phyloP scores from a whole-genome alignment of 2,888 invertebrate species.

The Anaspis maculata region DNA sequence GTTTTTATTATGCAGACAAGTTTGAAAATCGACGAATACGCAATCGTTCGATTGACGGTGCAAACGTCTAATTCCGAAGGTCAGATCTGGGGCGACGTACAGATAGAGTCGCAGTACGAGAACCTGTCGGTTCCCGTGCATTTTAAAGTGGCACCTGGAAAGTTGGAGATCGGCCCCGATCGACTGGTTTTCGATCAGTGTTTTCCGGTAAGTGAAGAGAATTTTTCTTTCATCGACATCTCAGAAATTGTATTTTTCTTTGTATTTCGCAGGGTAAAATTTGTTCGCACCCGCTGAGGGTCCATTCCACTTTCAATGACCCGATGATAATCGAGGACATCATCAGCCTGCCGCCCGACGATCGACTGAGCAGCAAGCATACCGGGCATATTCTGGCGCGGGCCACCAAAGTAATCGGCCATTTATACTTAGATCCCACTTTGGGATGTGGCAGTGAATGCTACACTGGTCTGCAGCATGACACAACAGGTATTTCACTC shows the following conservation, averaged over 20 bases:
- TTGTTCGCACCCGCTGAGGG: constrained; percentile 65
- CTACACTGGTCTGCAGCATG: constrained; percentile 65
- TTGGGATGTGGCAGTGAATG: constrained; percentile 63
- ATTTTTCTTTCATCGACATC: too few species aligned
- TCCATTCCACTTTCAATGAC: constrained; percentile 73
- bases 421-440: constrained; percentile 65
- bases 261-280: constrained; percentile 69
- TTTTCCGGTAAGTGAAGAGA: constrained; percentile 73
- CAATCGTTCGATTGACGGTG: constrained; percentile 63
- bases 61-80: constrained; percentile 61
- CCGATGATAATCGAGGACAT: constrained; percentile 69
- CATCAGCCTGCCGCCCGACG: constrained; percentile 53
- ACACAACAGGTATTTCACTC: constrained; percentile 50
- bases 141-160: constrained; percentile 67
- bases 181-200: constrained; percentile 65
- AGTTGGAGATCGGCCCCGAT: constrained; percentile 59
- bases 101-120: constrained; percentile 65
- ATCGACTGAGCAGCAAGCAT: constrained; percentile 50
- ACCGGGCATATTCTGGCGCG: constrained; percentile 45
- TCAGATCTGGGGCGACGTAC: constrained; percentile 58
- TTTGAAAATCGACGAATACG: constrained; percentile 45
- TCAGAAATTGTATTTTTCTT: too few species aligned
- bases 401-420: constrained; percentile 48
- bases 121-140: constrained; percentile 62
- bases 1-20: constrained; percentile 2